phyloP scores from a whole-genome alignment of 1,140 invertebrate genomes.

The Tyrophagus putrescentiae region DNA sequence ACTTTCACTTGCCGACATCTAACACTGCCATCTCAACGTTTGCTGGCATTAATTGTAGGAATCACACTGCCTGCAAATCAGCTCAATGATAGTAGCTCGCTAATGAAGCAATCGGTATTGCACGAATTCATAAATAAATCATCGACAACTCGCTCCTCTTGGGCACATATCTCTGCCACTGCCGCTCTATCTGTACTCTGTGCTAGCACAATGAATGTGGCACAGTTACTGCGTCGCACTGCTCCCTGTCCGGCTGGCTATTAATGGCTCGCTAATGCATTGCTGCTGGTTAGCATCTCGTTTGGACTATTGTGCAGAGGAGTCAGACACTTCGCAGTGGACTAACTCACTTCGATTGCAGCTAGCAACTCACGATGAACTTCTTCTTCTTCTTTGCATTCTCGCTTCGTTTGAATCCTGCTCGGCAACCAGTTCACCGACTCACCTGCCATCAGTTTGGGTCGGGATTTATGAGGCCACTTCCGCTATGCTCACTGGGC shows the following conservation, averaged over 20 bases:
- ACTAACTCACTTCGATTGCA: background rate
- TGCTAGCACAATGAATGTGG: no score
- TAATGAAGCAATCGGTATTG: background rate
- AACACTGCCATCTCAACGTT: no score
- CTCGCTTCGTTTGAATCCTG: no score
- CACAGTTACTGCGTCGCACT: background rate
- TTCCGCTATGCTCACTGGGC: no score
- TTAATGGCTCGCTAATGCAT: slow-evolving; percentile 3
- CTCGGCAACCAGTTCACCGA: no score
- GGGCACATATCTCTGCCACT: no score
- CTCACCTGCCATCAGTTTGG: no score
- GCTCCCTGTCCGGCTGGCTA: background rate
- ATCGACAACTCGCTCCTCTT: background rate
- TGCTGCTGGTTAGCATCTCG: background rate
- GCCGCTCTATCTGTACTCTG: no score
- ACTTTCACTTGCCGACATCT: no score
- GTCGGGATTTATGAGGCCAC: no score
- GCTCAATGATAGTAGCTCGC: background rate
- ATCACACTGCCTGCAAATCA: background rate
- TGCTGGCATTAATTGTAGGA: background rate
- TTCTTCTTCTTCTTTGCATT: no score
- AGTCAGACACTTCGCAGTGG: background rate
- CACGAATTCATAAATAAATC: background rate
- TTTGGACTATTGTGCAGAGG: background rate
- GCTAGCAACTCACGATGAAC: no score